Percentiles rank a stretch among this genome's conserved stretches.
phyloP scores from a whole-genome alignment of 2,113 vertebrate genomes.

The Antennarius striatus region DNA sequence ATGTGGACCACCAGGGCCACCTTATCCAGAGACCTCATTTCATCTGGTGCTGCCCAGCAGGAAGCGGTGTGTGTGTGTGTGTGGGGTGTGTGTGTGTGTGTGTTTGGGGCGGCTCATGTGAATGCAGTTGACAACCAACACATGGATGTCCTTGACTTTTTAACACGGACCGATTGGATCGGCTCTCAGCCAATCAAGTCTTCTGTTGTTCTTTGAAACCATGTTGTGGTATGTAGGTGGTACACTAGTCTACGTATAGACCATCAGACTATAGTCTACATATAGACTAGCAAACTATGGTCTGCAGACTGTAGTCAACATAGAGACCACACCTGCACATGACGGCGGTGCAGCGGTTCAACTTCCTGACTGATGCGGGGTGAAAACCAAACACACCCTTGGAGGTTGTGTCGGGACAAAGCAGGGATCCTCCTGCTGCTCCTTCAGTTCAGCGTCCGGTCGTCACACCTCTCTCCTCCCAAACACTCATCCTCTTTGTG shows the following conservation, averaged over 20 bases:
- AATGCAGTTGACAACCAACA: slow-evolving; percentile 39
- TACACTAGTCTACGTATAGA: too few species aligned
- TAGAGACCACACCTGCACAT: too few species aligned
- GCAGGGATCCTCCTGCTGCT: background rate
- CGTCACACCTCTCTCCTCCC: background rate
- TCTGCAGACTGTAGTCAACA: too few species aligned
- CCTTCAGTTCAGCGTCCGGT: background rate
- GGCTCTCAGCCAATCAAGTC: slow-evolving; percentile 44
- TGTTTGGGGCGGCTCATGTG: slow-evolving; percentile 55
- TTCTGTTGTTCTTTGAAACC: slow-evolving; percentile 2
- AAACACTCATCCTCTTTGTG: background rate
- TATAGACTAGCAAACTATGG: too few species aligned
- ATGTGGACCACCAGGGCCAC: slow-evolving; percentile 33
- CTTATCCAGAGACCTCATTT: slow-evolving; percentile 13
- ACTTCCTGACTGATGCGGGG: too few species aligned
- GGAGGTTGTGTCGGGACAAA: too few species aligned
- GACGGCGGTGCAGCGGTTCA: too few species aligned
- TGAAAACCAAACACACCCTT: background rate
- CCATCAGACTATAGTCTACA: too few species aligned
- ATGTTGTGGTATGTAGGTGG: background rate
- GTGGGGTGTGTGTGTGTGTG: too few species aligned
- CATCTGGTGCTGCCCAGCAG: slow-evolving; percentile 41
- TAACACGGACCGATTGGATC: slow-evolving; percentile 36
- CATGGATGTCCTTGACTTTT: slow-evolving; percentile 35
- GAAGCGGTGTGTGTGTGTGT: slow-evolving; percentile 38